phyloP scores from a whole-genome alignment of 2,113 vertebrate species.

The Podiceps cristatus region DNA sequence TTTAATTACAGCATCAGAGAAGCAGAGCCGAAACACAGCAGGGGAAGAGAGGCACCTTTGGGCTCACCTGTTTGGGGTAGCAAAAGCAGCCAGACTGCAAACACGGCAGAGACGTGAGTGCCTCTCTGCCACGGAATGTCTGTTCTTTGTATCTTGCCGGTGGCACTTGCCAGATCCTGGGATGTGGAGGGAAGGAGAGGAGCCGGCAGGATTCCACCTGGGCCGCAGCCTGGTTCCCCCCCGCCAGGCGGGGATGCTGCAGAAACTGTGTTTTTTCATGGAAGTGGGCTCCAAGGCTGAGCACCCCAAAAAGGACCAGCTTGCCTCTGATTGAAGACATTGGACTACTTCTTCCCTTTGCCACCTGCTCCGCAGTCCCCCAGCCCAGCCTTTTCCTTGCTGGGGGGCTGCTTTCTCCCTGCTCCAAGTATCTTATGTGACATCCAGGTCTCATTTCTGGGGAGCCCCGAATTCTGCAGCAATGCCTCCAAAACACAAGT shows the following conservation, averaged over 20 bases:
- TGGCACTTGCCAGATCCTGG: neutral
- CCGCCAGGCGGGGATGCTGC: neutral
- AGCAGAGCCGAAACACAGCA: rapidly evolving
- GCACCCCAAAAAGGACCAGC: neutral
- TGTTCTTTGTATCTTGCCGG: neutral
- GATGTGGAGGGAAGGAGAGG: neutral
- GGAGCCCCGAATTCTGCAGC: neutral
- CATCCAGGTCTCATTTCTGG: neutral
- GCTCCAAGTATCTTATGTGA: neutral
- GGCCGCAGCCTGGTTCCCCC: neutral
- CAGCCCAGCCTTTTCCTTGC: neutral
- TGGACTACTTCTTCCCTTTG: neutral
- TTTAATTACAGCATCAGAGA: neutral
- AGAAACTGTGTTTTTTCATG: neutral
- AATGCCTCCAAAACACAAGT: neutral
- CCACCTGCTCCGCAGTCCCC: rapidly evolving
- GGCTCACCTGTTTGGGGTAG: neutral
- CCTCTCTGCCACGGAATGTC: neutral
- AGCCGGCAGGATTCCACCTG: neutral
- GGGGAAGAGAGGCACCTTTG: neutral
- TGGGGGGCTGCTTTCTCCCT: neutral
- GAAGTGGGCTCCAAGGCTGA: neutral
- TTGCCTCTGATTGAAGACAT: neutral
- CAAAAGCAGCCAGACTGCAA: neutral
- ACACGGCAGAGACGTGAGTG: neutral